Evolutionary conservation across 2,113 vertebrate species (phyloP).

Genomic region (Cephalopterus ornatus): DNA sequence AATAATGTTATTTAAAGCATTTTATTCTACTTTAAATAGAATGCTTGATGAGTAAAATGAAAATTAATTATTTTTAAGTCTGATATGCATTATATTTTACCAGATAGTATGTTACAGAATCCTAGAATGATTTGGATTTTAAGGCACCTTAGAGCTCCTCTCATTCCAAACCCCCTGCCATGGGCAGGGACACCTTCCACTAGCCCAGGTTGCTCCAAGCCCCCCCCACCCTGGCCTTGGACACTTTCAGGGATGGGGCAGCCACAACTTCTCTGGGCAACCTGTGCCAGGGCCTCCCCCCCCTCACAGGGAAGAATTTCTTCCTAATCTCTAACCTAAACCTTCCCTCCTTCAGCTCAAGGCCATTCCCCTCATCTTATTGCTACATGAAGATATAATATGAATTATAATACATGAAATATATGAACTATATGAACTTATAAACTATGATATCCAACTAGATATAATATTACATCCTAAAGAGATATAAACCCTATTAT

Average conservation of each 20-base stretch:
- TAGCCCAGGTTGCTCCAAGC: background rate
- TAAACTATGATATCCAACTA: no score
- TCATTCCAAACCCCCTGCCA: background rate
- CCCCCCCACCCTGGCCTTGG: background rate
- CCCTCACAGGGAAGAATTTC: no score
- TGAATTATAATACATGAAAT: background rate
- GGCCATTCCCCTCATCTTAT: background rate
- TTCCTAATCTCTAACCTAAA: background rate
- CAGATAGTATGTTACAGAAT: background rate
- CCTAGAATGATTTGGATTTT: no score
- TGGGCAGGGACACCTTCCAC: background rate
- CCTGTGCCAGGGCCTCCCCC: background rate
- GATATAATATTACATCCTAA: background rate
- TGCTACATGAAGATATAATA: background rate
- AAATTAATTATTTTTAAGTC: background rate
- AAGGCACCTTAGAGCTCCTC: no score
- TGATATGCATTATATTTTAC: background rate
- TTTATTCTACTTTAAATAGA: background rate
- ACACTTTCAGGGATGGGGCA: background rate
- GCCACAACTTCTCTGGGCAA: background rate
- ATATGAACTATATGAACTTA: no score
- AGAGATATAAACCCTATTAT: background rate
- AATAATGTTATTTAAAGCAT: background rate
- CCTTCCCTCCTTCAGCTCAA: background rate
- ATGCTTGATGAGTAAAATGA: background rate